Evolutionary conservation across 2,888 invertebrate species (phyloP).

Genomic region (Nematopogon swammerdamellus): DNA sequence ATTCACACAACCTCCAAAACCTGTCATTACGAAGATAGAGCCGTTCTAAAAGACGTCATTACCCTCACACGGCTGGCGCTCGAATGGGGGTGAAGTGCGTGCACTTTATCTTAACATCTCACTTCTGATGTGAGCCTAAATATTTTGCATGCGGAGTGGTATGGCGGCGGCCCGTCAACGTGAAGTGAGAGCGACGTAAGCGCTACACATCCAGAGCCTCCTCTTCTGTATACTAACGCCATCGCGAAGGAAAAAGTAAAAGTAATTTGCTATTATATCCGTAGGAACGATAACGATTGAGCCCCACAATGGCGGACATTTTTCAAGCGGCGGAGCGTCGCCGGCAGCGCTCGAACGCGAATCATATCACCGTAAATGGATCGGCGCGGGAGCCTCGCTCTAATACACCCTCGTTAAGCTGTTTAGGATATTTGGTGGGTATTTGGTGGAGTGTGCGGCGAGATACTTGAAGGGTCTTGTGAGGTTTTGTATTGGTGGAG

Average conservation of each 20-base stretch:
- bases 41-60: neutral
- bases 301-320: neutral
- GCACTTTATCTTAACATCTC: neutral
- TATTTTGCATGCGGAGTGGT: too few relatives aligned
- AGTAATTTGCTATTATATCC: neutral
- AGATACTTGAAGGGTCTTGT: too few relatives aligned
- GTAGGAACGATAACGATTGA: neutral
- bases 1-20: too few relatives aligned
- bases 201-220: neutral
- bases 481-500: too few relatives aligned
- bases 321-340: neutral
- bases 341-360: neutral
- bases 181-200: neutral
- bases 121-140: too few relatives aligned
- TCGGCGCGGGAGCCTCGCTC: too few relatives aligned
- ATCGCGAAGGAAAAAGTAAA: neutral
- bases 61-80: neutral
- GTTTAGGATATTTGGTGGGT: too few relatives aligned
- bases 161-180: neutral
- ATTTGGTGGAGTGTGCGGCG: too few relatives aligned
- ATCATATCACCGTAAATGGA: too few relatives aligned
- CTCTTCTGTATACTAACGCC: neutral
- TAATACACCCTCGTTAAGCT: too few relatives aligned
- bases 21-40: too few relatives aligned
- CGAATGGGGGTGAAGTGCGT: neutral